phyloP scores from a whole-genome alignment of 2,888 invertebrate genomes.

The Oscheius myriophilus region DNA sequence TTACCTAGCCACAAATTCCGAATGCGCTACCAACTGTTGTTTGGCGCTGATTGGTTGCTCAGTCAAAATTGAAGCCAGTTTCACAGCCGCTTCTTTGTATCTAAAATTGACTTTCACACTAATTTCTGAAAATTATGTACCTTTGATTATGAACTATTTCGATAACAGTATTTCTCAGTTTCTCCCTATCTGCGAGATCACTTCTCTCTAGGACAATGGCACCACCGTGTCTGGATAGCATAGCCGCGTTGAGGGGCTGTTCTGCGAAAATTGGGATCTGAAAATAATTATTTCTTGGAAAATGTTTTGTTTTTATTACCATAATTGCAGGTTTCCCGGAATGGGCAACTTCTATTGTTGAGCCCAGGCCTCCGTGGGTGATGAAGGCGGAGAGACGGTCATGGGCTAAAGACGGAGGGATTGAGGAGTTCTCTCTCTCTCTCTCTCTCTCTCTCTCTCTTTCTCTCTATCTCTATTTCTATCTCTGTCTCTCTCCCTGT shows the following conservation, averaged over 20 bases:
- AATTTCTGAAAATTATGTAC: too few relatives aligned
- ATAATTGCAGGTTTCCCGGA: slow-evolving; percentile 16
- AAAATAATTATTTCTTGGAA: not conserved
- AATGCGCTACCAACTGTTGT: not conserved
- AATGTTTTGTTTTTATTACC: not conserved
- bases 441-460: too few relatives aligned
- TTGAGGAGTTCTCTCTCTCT: too few relatives aligned
- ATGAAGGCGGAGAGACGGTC: slow-evolving; percentile 1
- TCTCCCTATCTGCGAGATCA: slow-evolving; percentile 25
- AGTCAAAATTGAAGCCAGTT: too few relatives aligned
- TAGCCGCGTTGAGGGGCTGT: slow-evolving; percentile 35
- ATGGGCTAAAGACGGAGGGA: slow-evolving; percentile 25
- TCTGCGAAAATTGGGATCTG: slow-evolving; percentile 38
- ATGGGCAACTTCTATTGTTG: slow-evolving; percentile 10
- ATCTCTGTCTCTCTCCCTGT: too few relatives aligned
- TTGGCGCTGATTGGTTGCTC: too few relatives aligned
- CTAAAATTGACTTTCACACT: too few relatives aligned
- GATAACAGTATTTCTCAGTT: slow-evolving; percentile 17
- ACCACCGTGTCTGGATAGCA: slow-evolving; percentile 35
- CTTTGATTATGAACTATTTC: too few relatives aligned
- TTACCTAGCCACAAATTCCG: not conserved
- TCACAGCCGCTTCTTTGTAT: too few relatives aligned
- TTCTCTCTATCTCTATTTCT: too few relatives aligned
- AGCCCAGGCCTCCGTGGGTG: slow-evolving; percentile 17
- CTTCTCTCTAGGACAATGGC: slow-evolving; percentile 27